phyloP scores from a whole-genome alignment of 2,888 invertebrate genomes.

The Sesamia inferens region DNA sequence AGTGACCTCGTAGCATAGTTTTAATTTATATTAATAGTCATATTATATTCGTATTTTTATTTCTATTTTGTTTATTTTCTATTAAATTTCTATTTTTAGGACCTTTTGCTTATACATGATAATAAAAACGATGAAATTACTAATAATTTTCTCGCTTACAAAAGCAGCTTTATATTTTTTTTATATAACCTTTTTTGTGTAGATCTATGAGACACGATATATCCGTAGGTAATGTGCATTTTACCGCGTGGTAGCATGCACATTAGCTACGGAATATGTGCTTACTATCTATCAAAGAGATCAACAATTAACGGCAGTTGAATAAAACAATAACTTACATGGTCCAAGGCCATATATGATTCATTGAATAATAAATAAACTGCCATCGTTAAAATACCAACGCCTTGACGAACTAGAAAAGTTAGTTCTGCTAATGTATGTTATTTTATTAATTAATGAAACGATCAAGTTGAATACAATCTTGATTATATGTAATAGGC shows the following conservation, averaged over 20 bases:
- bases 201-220: not conserved
- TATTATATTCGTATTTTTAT: too few relatives aligned
- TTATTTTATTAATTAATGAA: conserved; percentile 47
- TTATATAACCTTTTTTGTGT: not conserved
- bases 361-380: conserved; percentile 34
- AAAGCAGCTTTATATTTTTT: not conserved
- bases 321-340: conserved; percentile 30
- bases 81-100: not conserved
- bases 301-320: conserved; percentile 44
- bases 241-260: conserved; percentile 2
- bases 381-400: conserved; percentile 41
- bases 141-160: not conserved
- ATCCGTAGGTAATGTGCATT: too few relatives aligned
- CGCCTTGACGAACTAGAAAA: conserved; percentile 26
- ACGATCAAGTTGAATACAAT: not conserved
- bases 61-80: too few relatives aligned
- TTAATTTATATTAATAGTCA: not conserved
- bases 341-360: conserved; percentile 41
- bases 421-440: conserved; percentile 28
- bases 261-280: conserved; percentile 16
- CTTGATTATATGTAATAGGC: not conserved
- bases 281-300: conserved; percentile 13
- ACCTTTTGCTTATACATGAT: not conserved
- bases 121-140: not conserved
- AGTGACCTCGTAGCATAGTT: conserved; percentile 19